phyloP scores from a whole-genome alignment of 2,888 invertebrate genomes.

The Tromatobia lineatoria region DNA sequence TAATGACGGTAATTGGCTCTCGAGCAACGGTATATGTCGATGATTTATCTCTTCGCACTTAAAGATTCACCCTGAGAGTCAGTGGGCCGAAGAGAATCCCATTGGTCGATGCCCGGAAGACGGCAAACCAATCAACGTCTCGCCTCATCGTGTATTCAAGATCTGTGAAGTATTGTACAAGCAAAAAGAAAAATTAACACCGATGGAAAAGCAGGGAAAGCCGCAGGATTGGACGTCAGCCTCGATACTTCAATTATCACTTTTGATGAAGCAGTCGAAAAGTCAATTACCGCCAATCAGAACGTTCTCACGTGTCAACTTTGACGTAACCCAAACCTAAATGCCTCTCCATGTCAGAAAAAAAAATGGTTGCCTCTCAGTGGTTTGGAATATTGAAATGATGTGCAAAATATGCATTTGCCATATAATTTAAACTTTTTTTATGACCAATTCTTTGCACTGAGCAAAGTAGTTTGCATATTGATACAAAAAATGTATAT shows the following conservation, averaged over 20 bases:
- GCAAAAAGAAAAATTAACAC: constrained; percentile 53
- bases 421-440: too few species aligned
- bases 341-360: too few species aligned
- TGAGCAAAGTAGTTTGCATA: too few species aligned
- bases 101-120: constrained; percentile 48
- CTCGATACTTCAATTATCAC: constrained; percentile 52
- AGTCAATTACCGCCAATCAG: constrained; percentile 58
- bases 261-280: constrained; percentile 31
- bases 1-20: constrained; percentile 62
- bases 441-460: too few species aligned
- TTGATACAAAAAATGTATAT: too few species aligned
- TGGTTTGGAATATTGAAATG: background rate
- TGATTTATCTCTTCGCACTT: constrained; percentile 64
- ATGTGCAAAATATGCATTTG: constrained; percentile 4
- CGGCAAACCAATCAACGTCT: constrained; percentile 52
- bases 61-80: constrained; percentile 9
- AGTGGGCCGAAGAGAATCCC: constrained; percentile 13
- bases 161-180: constrained; percentile 25
- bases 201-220: constrained; percentile 22
- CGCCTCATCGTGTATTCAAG: constrained; percentile 43
- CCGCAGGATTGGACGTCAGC: constrained; percentile 39
- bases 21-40: constrained; percentile 58
- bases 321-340: background rate
- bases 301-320: background rate
- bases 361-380: constrained; percentile 45